Evolutionary conservation across 1,140 invertebrate species (phyloP), one percentile per base, ranked within the genome.

Genomic region (Anoplophora glabripennis): DNA sequence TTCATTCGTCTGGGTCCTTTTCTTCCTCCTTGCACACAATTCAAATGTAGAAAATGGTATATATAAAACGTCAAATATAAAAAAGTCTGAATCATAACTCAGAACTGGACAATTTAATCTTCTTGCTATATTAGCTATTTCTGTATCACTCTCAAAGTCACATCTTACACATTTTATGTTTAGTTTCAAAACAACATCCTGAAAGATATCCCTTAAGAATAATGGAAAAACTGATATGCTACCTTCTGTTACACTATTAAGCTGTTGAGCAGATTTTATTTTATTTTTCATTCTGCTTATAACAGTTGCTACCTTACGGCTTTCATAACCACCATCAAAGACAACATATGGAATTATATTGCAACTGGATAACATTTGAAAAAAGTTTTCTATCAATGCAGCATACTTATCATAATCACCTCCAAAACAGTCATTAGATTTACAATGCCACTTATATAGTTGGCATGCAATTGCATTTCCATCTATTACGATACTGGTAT

Each of bases 31-130:
- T 57, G 67, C 73, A 9, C 59, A 66, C 33, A 71, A 70, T 59
- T 77, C 64, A 3, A 72, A 53, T 28, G 84, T 87, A 52, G 85
- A 80, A 44, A 92, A 84, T 0, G 90, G 89, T 57, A 95, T 89
- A 69, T 93, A 94, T 3, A 83, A 70, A 1, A 92, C 81, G 76
- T 91, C 87, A 75, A 88, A 93, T 49, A 96, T 87, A 72, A 86
- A 94, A 78, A 94, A 96, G 79, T 96, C 94, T 1, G 92, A 95
- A 75, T 96, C 94, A 65, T 88, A 89, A 70, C 90, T 94, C 0
- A 96, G 67, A 9, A 96, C 84, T 3, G 93, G 93, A 68, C 91
- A 94, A 34, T 88, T 79, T 4, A 93, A 78, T 48, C 84, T 77
- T 61, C 84, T 83, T 0, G 91, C 89, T 48, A 95, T 67, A 0